Percentiles rank a stretch among this genome's conserved stretches.
Evolutionary conservation across 2,888 invertebrate genomes (phyloP).

Genomic region (Stramonita haemastoma): DNA sequence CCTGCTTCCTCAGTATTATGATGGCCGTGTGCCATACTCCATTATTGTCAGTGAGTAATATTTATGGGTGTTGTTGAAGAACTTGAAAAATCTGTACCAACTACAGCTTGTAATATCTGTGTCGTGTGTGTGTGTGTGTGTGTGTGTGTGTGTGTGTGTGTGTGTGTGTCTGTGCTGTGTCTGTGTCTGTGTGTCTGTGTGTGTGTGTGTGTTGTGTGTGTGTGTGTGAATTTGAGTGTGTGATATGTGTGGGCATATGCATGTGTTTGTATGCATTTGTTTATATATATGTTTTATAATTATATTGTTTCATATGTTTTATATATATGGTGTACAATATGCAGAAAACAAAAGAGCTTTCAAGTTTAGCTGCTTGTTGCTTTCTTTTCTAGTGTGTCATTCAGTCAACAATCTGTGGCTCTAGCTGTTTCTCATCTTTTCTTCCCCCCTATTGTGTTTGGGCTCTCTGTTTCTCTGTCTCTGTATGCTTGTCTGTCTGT

Average conservation of each 20-base stretch:
- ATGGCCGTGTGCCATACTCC: constrained; percentile 58
- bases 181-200: background rate
- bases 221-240: background rate
- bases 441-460: no score
- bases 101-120: background rate
- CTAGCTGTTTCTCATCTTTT: background rate
- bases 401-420: no score
- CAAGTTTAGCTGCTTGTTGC: background rate
- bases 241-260: background rate
- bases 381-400: no score
- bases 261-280: background rate
- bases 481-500: no score
- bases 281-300: background rate
- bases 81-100: background rate
- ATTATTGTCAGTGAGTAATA: constrained; percentile 62
- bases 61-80: background rate
- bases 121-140: background rate
- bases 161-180: background rate
- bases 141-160: constrained; percentile 2
- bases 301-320: background rate
- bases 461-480: background rate
- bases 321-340: no score
- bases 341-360: no score
- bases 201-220: background rate
- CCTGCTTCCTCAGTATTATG: constrained; percentile 67